Evolutionary conservation across 2,113 vertebrate genomes (phyloP).

Genomic region (Alethe diademata): DNA sequence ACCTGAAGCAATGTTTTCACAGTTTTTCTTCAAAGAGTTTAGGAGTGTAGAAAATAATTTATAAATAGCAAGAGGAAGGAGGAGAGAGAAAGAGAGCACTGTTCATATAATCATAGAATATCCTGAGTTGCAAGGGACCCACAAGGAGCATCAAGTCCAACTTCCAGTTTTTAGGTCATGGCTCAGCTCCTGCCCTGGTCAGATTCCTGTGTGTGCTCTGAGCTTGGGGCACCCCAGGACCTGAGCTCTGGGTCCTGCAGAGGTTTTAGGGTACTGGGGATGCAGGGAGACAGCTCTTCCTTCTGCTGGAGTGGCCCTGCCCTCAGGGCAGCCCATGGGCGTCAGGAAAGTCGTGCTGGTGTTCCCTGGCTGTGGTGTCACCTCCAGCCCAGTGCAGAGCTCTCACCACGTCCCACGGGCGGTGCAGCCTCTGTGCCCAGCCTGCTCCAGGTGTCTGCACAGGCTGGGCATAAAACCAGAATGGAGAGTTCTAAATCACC

Average conservation of each 20-base stretch:
- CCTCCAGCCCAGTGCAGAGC: not conserved
- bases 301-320: not conserved
- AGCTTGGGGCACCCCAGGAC: not conserved
- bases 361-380: not conserved
- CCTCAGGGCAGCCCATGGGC: not conserved
- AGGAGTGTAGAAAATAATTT: not conserved
- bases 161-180: not conserved
- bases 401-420: rapidly evolving
- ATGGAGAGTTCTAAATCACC: not conserved
- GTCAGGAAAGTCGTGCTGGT: too few species aligned
- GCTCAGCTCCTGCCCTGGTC: not conserved
- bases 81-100: not conserved
- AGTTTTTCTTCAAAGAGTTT: not conserved
- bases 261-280: not conserved
- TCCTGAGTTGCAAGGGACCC: not conserved
- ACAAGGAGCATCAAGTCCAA: not conserved
- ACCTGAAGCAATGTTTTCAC: not conserved
- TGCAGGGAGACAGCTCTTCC: not conserved
- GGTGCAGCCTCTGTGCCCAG: not conserved
- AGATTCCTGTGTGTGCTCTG: not conserved
- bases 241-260: not conserved
- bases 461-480: not conserved
- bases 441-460: not conserved
- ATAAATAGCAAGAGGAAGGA: not conserved
- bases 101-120: not conserved